These are phyloP conservation scores for Lasiommata megera DNA, from an alignment of 2,888 invertebrate species.

Conservation along the genomic window DNA sequence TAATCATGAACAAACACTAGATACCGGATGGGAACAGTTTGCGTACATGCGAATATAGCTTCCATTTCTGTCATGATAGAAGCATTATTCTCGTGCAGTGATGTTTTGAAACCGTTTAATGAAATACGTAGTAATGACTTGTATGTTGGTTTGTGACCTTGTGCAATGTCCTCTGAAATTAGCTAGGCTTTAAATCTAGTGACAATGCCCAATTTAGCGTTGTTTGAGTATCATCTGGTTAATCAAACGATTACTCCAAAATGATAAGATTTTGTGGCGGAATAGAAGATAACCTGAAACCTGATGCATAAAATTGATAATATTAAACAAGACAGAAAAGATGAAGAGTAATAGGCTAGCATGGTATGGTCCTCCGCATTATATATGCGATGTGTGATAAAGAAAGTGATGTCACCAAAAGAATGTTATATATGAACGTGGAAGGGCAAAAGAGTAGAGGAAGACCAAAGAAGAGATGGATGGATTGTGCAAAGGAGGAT, in stretches of 20 bases:
- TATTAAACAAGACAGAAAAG: too few species aligned
- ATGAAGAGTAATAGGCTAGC: too few species aligned
- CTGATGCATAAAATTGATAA: too few species aligned
- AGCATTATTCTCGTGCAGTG: background rate
- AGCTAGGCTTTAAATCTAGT: background rate
- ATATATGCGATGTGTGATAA: too few species aligned
- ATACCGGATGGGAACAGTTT: constrained; percentile 9
- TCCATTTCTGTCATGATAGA: background rate
- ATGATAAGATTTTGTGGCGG: background rate
- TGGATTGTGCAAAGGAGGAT: too few species aligned
- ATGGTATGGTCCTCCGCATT: too few species aligned
- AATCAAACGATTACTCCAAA: background rate
- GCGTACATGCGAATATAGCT: constrained; percentile 10
- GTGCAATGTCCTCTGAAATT: background rate
- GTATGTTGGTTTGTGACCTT: constrained; percentile 12
- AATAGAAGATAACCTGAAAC: too few species aligned
- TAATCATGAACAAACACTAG: constrained; percentile 21
- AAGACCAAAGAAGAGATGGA: too few species aligned
- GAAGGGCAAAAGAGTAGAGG: too few species aligned
- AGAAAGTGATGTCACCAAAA: too few species aligned
- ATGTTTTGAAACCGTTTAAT: constrained; percentile 2
- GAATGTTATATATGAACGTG: too few species aligned
- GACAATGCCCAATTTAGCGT: background rate
- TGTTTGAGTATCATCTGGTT: background rate
- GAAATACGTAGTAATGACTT: constrained; percentile 6